These are phyloP conservation scores for Thera obeliscata DNA, from an alignment of 2,888 invertebrate species.

Conservation along the genomic window DNA sequence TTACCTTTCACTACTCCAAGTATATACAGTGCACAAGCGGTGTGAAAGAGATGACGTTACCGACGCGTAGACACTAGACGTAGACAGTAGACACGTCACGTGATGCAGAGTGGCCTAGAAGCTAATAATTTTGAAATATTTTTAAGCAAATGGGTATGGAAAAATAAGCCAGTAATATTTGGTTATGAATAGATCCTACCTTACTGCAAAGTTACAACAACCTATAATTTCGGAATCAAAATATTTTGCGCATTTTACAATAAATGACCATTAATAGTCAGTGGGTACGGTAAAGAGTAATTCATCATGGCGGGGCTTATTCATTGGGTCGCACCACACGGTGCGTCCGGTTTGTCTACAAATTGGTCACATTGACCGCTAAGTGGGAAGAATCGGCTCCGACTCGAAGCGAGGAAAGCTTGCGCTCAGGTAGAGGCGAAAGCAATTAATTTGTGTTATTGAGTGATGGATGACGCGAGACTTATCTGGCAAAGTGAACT, in stretches of 20 bases:
- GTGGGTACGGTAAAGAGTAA: conserved; percentile 51
- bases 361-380: conserved; percentile 81
- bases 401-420: conserved; percentile 39
- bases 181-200: too few relatives aligned
- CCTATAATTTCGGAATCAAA: too few relatives aligned
- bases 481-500: conserved; percentile 2
- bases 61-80: neutral
- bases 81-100: neutral
- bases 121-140: too few relatives aligned
- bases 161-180: too few relatives aligned
- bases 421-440: conserved; percentile 22
- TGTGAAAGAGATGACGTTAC: neutral
- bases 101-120: neutral
- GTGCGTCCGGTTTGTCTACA: conserved; percentile 77
- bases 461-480: conserved; percentile 35
- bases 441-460: conserved; percentile 37
- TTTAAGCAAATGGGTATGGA: too few relatives aligned
- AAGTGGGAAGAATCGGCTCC: conserved; percentile 71
- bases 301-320: conserved; percentile 63
- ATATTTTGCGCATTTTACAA: too few relatives aligned
- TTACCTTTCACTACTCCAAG: neutral
- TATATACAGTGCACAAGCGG: neutral
- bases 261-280: conserved; percentile 7
- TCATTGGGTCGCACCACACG: conserved; percentile 70
- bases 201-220: too few relatives aligned